A percentile compares a stretch with the other conserved stretches of the same genome.
phyloP scores from a whole-genome alignment of 2,113 vertebrate genomes.

The Brevimyrus niger region DNA sequence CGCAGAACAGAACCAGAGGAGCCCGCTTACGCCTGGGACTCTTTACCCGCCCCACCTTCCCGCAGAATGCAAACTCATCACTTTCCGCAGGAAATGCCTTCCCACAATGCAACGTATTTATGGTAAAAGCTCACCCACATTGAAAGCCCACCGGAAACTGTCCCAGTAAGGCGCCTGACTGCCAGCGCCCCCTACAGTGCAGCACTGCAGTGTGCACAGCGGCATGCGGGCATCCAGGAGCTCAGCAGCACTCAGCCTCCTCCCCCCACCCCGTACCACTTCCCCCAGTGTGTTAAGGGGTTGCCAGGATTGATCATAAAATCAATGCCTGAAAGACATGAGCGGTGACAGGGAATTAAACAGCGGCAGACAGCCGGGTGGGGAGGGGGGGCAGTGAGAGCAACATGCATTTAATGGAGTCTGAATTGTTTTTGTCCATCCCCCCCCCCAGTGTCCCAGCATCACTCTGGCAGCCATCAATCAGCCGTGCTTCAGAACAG shows the following conservation, averaged over 20 bases:
- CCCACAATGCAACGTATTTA: background rate
- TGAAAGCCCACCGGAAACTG: background rate
- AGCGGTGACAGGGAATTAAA: slow-evolving; percentile 17
- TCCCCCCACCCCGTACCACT: background rate
- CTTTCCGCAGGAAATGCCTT: background rate
- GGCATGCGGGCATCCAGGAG: background rate
- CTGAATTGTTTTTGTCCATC: slow-evolving; percentile 11
- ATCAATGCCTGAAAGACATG: background rate
- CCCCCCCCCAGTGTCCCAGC: background rate
- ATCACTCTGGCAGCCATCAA: slow-evolving; percentile 9
- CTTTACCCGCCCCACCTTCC: background rate
- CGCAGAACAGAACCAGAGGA: background rate
- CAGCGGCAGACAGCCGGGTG: background rate
- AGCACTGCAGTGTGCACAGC: background rate
- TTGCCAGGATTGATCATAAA: slow-evolving; percentile 23
- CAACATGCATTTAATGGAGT: slow-evolving; percentile 18
- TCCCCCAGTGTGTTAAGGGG: background rate
- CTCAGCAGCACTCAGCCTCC: background rate
- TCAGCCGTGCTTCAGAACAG: background rate
- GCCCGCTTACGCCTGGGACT: background rate
- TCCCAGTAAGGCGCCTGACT: background rate
- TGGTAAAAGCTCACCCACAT: background rate
- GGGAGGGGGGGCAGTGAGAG: background rate
- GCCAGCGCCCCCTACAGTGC: background rate
- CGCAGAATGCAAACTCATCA: background rate